Conservation (phyloP, 2,113 vertebrate genomes). For the Eonycteris spelaea region DNA sequence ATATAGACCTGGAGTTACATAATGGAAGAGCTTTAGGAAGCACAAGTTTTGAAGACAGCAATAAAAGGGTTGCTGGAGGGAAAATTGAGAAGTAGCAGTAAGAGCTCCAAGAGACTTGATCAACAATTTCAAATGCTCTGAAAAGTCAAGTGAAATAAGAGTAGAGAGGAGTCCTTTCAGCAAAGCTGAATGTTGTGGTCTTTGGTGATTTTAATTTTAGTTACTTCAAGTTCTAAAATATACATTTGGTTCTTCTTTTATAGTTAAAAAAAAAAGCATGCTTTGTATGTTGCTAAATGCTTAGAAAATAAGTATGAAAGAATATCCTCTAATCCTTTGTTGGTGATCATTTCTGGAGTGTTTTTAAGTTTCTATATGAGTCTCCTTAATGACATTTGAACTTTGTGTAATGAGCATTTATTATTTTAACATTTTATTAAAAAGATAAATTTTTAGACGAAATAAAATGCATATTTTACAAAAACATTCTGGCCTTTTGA, state of each 20-base stretch:
- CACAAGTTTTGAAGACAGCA: background rate
- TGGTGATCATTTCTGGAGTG: background rate
- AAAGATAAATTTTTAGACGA: constrained; percentile 2
- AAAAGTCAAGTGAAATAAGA: background rate
- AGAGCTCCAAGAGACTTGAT: background rate
- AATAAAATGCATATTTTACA: constrained; percentile 19
- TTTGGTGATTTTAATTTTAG: background rate
- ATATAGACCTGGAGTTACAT: background rate
- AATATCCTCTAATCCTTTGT: background rate
- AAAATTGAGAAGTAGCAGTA: background rate
- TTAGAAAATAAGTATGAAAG: background rate
- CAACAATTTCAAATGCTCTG: background rate
- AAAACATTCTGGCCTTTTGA: background rate
- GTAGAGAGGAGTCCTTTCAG: background rate
- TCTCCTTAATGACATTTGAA: constrained; percentile 4
- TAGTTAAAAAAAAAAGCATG: background rate
- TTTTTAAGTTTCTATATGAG: background rate
- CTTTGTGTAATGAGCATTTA: background rate
- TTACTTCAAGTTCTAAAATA: background rate
- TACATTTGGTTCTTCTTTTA: background rate
- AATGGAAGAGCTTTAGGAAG: background rate
- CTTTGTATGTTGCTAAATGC: background rate
- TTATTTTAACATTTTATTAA: background rate
- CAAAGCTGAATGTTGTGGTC: background rate
- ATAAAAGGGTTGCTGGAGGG: background rate